A percentile compares a stretch with the other conserved stretches of the same genome.
phyloP scores from a whole-genome alignment of 2,797 vertebrate species.

The Staurois parvus region DNA sequence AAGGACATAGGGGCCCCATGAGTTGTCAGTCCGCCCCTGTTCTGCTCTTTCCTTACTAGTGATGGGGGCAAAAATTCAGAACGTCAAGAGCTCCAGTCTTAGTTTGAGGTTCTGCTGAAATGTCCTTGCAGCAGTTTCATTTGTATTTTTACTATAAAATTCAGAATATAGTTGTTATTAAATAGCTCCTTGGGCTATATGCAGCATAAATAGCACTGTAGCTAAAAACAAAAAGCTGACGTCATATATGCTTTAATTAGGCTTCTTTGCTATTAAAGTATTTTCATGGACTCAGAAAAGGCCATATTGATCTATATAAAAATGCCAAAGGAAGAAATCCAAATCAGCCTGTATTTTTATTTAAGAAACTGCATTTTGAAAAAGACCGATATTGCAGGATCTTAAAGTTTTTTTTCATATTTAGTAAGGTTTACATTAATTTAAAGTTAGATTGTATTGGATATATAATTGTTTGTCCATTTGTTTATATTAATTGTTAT shows the following conservation, averaged over 20 bases:
- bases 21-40: no score
- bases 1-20: no score
- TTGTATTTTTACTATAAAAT: constrained; percentile 29
- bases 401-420: no score
- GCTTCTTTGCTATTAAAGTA: constrained; percentile 41
- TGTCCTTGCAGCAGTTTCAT: background rate
- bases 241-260: constrained; percentile 39
- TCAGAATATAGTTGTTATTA: background rate
- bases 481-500: no score
- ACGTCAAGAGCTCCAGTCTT: background rate
- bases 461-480: no score
- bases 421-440: no score
- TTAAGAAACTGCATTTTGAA: no score
- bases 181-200: constrained; percentile 25
- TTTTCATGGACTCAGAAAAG: constrained; percentile 37
- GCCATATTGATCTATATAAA: constrained; percentile 12
- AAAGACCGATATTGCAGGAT: no score
- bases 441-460: no score
- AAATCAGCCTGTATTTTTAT: background rate
- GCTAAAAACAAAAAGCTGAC: constrained; percentile 33
- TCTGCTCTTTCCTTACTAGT: background rate
- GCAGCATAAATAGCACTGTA: background rate
- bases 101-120: background rate
- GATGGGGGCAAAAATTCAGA: background rate
- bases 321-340: constrained; percentile 28